Conservation (phyloP, 2,888 invertebrate genomes). For the Esperia sulphurella region DNA sequence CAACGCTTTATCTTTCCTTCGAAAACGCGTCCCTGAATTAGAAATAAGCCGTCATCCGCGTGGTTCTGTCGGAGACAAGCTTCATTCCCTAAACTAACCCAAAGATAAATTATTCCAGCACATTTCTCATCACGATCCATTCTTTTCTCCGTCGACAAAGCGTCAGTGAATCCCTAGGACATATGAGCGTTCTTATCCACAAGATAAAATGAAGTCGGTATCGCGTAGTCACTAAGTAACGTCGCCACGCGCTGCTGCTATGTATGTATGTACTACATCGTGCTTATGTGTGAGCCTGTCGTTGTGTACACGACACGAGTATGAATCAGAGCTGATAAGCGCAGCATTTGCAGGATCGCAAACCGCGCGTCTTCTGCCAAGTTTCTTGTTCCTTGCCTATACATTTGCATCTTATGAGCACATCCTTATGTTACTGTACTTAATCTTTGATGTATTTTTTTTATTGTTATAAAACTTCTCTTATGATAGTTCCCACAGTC, state of each 20-base stretch:
- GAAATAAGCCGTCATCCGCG: constrained; percentile 58
- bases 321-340: constrained; percentile 76
- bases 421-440: constrained; percentile 30
- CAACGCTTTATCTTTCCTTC: constrained; percentile 51
- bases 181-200: constrained; percentile 62
- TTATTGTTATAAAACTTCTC: background rate
- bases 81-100: constrained; percentile 62
- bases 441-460: constrained; percentile 18
- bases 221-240: constrained; percentile 54
- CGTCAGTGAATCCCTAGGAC: constrained; percentile 61
- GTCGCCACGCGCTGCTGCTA: constrained; percentile 35
- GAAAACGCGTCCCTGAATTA: constrained; percentile 61
- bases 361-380: constrained; percentile 59
- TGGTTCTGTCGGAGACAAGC: constrained; percentile 50
- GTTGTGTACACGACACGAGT: constrained; percentile 37
- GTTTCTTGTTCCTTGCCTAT: constrained; percentile 61
- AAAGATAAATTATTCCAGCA: constrained; percentile 70
- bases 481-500: no score
- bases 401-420: constrained; percentile 62
- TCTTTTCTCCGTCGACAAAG: constrained; percentile 64
- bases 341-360: constrained; percentile 62
- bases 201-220: constrained; percentile 58
- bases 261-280: constrained; percentile 21
- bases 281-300: constrained; percentile 21
- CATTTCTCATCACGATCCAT: constrained; percentile 69